Conservation (phyloP, 1,140 invertebrate genomes). For the Matsumurasca onukii region DNA sequence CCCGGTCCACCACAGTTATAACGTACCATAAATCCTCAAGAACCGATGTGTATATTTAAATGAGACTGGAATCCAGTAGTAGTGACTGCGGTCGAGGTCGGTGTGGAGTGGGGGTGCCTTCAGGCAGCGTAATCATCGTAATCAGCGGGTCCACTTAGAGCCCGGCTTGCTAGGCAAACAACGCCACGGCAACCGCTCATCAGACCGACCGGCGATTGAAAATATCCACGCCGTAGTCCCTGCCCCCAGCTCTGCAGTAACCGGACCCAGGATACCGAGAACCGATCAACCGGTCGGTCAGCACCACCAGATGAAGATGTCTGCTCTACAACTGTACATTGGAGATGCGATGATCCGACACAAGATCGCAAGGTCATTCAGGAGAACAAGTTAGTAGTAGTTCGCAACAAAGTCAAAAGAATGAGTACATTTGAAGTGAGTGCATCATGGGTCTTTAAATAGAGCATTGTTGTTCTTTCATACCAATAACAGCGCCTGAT, state of each 20-base stretch:
- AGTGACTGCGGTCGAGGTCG: not conserved
- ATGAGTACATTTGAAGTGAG: no score
- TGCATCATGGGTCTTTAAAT: no score
- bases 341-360: no score
- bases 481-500: no score
- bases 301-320: no score
- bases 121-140: conserved; percentile 16
- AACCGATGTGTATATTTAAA: conserved; percentile 23
- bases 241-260: not conserved
- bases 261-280: not conserved
- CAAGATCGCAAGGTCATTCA: no score
- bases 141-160: conserved; percentile 13
- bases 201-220: conserved; percentile 12
- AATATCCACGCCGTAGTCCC: not conserved
- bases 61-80: conserved; percentile 12
- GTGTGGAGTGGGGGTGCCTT: not conserved
- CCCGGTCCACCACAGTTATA: not conserved
- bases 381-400: no score
- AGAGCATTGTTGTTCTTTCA: no score
- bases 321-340: no score
- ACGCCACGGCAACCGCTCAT: conserved; percentile 26
- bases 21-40: conserved; percentile 7
- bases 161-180: conserved; percentile 18
- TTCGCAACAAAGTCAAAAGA: no score
- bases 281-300: no score